Base-by-base conservation (phyloP, 2,888 invertebrate species). In the Endotricha flammealis region DNA sequence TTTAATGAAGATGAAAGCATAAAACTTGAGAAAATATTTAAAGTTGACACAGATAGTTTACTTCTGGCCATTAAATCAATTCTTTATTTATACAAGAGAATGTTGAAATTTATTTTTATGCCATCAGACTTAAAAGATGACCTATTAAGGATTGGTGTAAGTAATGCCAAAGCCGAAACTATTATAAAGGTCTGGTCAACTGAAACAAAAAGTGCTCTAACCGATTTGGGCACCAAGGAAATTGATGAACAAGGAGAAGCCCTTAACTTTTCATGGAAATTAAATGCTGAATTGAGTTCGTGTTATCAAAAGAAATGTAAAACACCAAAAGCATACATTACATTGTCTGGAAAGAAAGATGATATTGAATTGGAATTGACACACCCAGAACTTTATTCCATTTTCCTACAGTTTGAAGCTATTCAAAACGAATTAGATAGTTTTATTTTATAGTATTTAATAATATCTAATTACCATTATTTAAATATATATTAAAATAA, bases 391-490 rank as follows among this genome's bases (percentile, higher is more conserved):
- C 53, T 85, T 4, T 69, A 85, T 55, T 69, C 76, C 25, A 55
- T 81, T 39, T 86, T 75, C 55, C 53, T 83, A 8, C 81, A 85
- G 51, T 68, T 83, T 59, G 86, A 85, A 56, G 64, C 72, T 1
- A 68, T 85, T 37, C 85, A 86, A 55, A 79, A 69, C 70, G 83
- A 85, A 57, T 56, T 86, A 40, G 86, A 86, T 61, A 76, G 64
- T 56, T 41, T 80, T 35, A 59, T 69, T 36, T 60, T 60, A 38
- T 7, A 16, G 16, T 16, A 4, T n/a, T n/a, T n/a, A n/a, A n/a
- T n/a, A n/a, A n/a, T n/a, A n/a, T n/a, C n/a, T n/a, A n/a, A n/a
- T n/a, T n/a, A n/a, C n/a, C n/a, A n/a, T n/a, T n/a, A n/a, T n/a
- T n/a, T n/a, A n/a, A n/a, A n/a, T n/a, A n/a, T n/a, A n/a, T n/a